phyloP scores from a whole-genome alignment of 2,113 vertebrate species.

The Galbula dea region DNA sequence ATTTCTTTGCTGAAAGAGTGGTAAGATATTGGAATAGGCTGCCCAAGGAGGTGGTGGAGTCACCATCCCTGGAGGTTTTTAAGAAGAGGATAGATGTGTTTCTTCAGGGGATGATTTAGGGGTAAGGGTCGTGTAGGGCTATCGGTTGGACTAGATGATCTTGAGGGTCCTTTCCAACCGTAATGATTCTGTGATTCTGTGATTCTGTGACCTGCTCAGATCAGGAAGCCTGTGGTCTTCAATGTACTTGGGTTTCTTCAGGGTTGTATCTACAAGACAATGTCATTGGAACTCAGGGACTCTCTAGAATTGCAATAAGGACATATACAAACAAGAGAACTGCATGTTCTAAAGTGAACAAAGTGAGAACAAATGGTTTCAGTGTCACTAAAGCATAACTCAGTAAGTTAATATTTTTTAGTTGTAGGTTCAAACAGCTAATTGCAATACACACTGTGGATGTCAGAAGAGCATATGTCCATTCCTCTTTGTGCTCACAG shows the following conservation, averaged over 20 bases:
- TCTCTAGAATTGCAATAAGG: not conserved
- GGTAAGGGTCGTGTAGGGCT: too few relatives aligned
- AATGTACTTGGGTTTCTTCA: not conserved
- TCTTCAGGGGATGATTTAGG: too few relatives aligned
- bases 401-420: not conserved
- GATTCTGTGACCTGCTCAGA: too few relatives aligned
- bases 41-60: too few relatives aligned
- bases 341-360: not conserved
- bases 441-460: not conserved
- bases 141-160: too few relatives aligned
- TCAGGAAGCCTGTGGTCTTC: not conserved
- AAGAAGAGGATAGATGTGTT: too few relatives aligned
- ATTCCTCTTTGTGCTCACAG: not conserved
- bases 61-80: too few relatives aligned
- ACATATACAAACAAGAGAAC: not conserved
- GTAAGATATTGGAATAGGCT: too few relatives aligned
- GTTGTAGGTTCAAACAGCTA: not conserved
- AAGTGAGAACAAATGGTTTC: not conserved
- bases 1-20: too few relatives aligned
- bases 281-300: not conserved
- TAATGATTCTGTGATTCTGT: too few relatives aligned
- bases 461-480: not conserved
- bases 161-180: too few relatives aligned
- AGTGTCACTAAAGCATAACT: not conserved
- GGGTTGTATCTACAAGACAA: not conserved